Evolutionary conservation across 2,113 vertebrate species (phyloP), one percentile per base, ranked within the genome.

Genomic region (Gobius niger): DNA sequence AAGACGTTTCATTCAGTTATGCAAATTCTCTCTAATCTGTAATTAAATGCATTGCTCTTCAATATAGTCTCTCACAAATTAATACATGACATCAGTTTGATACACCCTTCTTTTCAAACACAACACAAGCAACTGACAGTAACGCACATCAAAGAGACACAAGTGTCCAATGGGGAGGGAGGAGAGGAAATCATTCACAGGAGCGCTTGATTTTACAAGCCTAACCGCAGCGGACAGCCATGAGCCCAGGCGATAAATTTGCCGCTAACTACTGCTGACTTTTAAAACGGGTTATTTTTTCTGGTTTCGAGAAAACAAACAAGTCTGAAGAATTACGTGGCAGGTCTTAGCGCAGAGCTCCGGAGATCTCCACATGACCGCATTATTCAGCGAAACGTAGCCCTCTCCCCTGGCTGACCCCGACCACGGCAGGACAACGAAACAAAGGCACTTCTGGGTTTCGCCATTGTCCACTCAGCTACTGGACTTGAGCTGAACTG

Each of bases 401-500:
- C 78, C 72, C 76, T 83, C 76, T 83, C 67, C 34, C 60, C 51
- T 10, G 69, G 76, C 77, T 54, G 79, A 61, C 73, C 65, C 57
- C 47, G 51, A 72, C 72, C 81, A 34, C 81, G 84, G 82, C 88
- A 81, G 71, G 76, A 77, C 76, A 82, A 90, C 90, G 88, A 88
- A 91, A 84, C 86, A 90, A 92, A 91, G n/a, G n/a, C 90, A 90
- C 65, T 74, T 78, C 70, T 4, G 62, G 83, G 82, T 84, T 78
- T 82, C 46, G 68, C 65, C 57, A 84, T 79, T 73, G 76, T 76
- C 68, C 71, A 68, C 63, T 10, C 3, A 66, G 82, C 85, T 84
- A 86, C 85, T 54, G 86, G 88, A 86, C 82, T 75, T 67, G 78
- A 85, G 78, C 73, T 77, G 75, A 87, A 83, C 81, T 74, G 81